Evolutionary conservation across 2,797 vertebrate species (phyloP).

Genomic region (Tarsius wallacei): DNA sequence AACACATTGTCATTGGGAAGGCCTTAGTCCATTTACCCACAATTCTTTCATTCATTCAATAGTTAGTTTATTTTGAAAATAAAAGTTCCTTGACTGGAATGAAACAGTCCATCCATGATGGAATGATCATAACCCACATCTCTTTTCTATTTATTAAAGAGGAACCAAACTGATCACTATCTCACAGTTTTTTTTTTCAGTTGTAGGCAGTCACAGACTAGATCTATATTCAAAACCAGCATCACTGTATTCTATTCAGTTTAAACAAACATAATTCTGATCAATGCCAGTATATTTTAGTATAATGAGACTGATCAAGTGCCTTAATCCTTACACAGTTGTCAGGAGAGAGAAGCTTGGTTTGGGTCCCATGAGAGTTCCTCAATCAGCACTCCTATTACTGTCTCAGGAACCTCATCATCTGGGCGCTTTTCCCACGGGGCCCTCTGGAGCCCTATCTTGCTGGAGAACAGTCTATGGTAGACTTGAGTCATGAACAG

Average conservation of each 20-base stretch:
- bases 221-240: not conserved
- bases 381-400: not conserved
- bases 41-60: not conserved
- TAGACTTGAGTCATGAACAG: not conserved
- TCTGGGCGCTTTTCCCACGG: not conserved
- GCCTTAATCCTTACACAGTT: not conserved
- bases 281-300: not conserved
- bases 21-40: not conserved
- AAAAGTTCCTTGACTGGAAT: not conserved
- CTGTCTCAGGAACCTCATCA: not conserved
- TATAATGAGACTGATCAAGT: not conserved
- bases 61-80: constrained; percentile 36
- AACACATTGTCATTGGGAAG: not conserved
- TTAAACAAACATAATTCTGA: not conserved
- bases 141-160: not conserved
- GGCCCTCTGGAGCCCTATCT: not conserved
- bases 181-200: not conserved
- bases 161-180: not conserved
- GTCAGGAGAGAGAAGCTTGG: not conserved
- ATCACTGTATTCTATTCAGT: not conserved
- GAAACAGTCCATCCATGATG: not conserved
- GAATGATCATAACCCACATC: not conserved
- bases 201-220: not conserved
- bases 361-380: not conserved
- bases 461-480: not conserved